Percentiles rank a stretch among this genome's conserved stretches.
phyloP scores from a whole-genome alignment of 2,797 vertebrate species.

The Gorsachius magnificus region DNA sequence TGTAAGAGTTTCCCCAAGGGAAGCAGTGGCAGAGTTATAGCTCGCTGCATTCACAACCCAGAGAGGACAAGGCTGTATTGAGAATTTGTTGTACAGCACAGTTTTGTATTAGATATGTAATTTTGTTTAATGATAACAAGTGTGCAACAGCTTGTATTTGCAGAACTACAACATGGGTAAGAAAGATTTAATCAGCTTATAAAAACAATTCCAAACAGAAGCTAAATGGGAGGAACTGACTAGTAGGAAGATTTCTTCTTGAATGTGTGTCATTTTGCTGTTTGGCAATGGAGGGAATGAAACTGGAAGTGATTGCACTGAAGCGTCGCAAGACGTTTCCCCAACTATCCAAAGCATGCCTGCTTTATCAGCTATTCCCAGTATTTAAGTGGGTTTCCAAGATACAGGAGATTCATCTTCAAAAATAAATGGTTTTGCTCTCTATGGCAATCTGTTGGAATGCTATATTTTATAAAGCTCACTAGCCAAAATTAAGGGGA shows the following conservation, averaged over 20 bases:
- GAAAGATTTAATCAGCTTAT: neutral
- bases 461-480: neutral
- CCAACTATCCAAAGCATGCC: neutral
- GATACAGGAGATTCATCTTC: neutral
- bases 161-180: neutral
- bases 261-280: neutral
- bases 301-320: neutral
- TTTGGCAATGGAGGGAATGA: neutral
- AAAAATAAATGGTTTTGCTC: neutral
- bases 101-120: neutral
- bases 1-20: neutral
- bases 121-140: neutral
- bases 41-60: neutral
- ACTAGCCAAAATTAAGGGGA: neutral
- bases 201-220: neutral
- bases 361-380: neutral
- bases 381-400: neutral
- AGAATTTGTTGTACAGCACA: neutral
- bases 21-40: constrained; percentile 10
- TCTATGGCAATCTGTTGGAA: neutral
- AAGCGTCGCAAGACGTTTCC: neutral
- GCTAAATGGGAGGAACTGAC: neutral
- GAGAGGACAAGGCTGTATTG: neutral
- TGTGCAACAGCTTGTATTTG: neutral
- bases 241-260: neutral